A percentile compares a stretch with the other conserved stretches of the same genome.
Conservation (phyloP, 1,140 invertebrate genomes). For the Drosophila nebulosa region DNA sequence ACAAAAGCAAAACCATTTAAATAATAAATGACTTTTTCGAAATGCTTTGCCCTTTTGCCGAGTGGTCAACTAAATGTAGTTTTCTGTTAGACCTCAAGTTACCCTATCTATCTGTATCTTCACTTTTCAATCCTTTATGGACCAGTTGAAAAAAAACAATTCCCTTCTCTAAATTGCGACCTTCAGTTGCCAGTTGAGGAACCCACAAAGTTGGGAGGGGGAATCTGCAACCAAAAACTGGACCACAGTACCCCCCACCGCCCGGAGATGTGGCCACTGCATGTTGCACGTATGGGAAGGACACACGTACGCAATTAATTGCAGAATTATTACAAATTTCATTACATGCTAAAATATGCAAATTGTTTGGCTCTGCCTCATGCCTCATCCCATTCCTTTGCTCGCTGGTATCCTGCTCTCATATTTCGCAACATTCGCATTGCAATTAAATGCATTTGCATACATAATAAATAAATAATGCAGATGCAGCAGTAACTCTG, state of each 20-base stretch:
- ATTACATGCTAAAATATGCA: slow-evolving; percentile 79
- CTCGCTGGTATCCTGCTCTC: not conserved
- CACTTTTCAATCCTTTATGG: too few relatives aligned
- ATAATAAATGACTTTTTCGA: too few relatives aligned
- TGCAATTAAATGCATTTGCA: slow-evolving; percentile 79
- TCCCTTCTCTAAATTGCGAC: not conserved
- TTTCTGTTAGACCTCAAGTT: too few relatives aligned
- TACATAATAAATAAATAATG: slow-evolving; percentile 79
- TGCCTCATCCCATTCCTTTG: not conserved
- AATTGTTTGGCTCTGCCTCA: slow-evolving; percentile 60
- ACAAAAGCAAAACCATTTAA: too few relatives aligned
- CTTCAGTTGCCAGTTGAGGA: not conserved
- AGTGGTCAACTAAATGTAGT: too few relatives aligned
- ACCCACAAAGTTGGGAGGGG: not conserved
- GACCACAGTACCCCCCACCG: slow-evolving; percentile 2
- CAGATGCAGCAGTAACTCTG: slow-evolving; percentile 55
- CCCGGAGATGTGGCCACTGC: slow-evolving; percentile 15
- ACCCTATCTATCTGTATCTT: too few relatives aligned
- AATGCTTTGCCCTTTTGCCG: too few relatives aligned
- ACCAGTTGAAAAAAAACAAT: not conserved
- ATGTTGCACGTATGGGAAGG: slow-evolving; percentile 45
- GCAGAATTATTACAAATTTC: slow-evolving; percentile 79
- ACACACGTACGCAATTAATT: slow-evolving; percentile 79
- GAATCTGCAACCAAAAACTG: slow-evolving; percentile 33
- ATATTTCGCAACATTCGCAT: slow-evolving; percentile 3